phyloP scores from a whole-genome alignment of 2,113 vertebrate genomes.

The Pionites leucogaster region DNA sequence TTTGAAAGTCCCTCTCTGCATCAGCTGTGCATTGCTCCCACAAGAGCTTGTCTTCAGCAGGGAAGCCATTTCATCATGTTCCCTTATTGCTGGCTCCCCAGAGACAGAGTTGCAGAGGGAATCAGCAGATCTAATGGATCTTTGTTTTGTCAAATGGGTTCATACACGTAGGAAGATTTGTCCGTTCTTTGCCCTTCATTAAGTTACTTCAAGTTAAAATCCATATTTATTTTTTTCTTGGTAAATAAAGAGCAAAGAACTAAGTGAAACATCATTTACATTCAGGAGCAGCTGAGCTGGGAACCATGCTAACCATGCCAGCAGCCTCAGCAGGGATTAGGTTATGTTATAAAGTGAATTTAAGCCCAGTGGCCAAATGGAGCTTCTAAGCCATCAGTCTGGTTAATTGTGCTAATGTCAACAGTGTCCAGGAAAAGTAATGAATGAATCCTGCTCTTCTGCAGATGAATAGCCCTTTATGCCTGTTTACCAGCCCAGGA shows the following conservation, averaged over 20 bases:
- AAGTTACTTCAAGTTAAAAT: constrained; percentile 17
- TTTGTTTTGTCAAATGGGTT: background rate
- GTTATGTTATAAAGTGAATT: background rate
- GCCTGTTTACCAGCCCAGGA: background rate
- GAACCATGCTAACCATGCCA: background rate
- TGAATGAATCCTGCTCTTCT: background rate
- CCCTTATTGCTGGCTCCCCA: background rate
- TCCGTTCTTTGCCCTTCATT: background rate
- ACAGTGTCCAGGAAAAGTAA: background rate
- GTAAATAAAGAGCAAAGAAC: constrained; percentile 29
- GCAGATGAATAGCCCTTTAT: background rate
- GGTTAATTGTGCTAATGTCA: background rate
- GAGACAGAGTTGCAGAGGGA: background rate
- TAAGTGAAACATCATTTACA: constrained; percentile 8
- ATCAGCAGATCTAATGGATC: background rate
- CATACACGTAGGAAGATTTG: background rate
- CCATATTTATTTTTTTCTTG: background rate
- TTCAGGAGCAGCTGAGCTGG: background rate
- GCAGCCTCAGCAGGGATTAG: background rate
- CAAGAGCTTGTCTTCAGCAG: background rate
- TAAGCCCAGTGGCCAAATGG: background rate
- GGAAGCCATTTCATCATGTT: background rate
- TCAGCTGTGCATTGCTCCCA: background rate
- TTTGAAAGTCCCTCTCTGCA: background rate
- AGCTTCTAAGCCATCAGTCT: background rate